These are phyloP conservation scores for Drosophila chauvacae DNA, from an alignment of 1,140 invertebrate genomes.

Conservation along the genomic window DNA sequence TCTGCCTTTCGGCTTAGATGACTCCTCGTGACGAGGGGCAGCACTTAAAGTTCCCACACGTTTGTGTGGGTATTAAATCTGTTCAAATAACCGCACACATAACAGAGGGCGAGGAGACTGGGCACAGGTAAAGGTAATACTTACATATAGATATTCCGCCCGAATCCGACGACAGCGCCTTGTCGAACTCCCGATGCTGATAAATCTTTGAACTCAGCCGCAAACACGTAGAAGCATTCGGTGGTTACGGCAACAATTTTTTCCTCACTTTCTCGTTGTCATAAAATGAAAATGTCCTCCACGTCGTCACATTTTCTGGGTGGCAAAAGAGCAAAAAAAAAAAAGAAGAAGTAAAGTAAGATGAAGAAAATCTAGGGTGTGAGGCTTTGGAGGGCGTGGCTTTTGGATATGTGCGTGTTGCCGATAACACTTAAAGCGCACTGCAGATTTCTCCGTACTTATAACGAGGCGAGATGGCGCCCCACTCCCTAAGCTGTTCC, in stretches of 20 bases:
- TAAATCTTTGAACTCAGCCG: constrained; percentile 82
- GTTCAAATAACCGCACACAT: constrained; percentile 77
- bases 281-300: constrained; percentile 82
- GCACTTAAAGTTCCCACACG: constrained; percentile 75
- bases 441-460: constrained; percentile 80
- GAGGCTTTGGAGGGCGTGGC: constrained; percentile 24
- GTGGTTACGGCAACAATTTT: constrained; percentile 74
- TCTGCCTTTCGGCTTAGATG: constrained; percentile 64
- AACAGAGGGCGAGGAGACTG: background rate
- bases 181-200: constrained; percentile 79
- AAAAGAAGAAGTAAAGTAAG: background rate
- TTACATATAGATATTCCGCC: background rate
- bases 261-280: constrained; percentile 65
- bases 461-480: constrained; percentile 66
- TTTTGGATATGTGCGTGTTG: constrained; percentile 68
- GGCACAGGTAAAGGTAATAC: constrained; percentile 19
- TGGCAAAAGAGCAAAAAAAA: constrained; percentile 20
- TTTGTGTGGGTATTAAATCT: constrained; percentile 79
- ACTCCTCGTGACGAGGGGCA: constrained; percentile 71
- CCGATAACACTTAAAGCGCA: constrained; percentile 82
- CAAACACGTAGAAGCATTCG: constrained; percentile 82
- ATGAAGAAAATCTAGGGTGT: constrained; percentile 7
- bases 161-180: constrained; percentile 70
- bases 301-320: constrained; percentile 71
- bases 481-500: constrained; percentile 1